Conservation (phyloP, 2,113 vertebrate species). For the Ramphastos sulfuratus region DNA sequence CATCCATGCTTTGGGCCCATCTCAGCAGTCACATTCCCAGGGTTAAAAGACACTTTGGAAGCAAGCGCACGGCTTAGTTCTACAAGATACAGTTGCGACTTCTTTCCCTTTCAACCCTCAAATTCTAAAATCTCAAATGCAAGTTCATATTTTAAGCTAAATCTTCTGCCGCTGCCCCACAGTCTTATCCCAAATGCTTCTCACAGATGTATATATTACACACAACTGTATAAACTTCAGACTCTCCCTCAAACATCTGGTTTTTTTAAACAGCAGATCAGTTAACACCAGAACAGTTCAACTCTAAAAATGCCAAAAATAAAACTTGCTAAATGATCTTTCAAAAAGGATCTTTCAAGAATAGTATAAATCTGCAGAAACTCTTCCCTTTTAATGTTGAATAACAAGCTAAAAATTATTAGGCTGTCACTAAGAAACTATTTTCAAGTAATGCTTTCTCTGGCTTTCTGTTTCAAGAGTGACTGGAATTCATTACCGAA, state of each 20-base stretch:
- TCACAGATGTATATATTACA: slow-evolving; percentile 63
- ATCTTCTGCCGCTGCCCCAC: slow-evolving; percentile 54
- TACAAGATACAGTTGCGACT: slow-evolving; percentile 13
- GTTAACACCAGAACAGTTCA: slow-evolving; percentile 69
- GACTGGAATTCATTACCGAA: slow-evolving; percentile 84
- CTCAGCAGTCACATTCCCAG: slow-evolving; percentile 77
- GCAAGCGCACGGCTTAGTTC: slow-evolving; percentile 61
- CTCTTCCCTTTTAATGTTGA: slow-evolving; percentile 70
- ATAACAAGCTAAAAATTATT: slow-evolving; percentile 74
- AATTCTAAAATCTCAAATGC: slow-evolving; percentile 40
- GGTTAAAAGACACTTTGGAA: slow-evolving; percentile 64
- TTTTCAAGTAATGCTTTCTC: slow-evolving; percentile 75
- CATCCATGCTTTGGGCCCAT: slow-evolving; percentile 96
- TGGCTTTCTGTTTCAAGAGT: slow-evolving; percentile 76
- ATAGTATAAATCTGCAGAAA: slow-evolving; percentile 56
- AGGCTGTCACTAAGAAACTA: slow-evolving; percentile 80
- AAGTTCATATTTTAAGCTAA: slow-evolving; percentile 59
- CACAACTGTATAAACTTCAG: slow-evolving; percentile 72
- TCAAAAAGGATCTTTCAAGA: slow-evolving; percentile 35
- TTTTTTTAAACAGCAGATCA: slow-evolving; percentile 74
- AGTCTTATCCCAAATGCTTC: slow-evolving; percentile 66
- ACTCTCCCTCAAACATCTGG: slow-evolving; percentile 76
- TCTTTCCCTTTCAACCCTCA: slow-evolving; percentile 36
- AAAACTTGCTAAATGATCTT: slow-evolving; percentile 75
- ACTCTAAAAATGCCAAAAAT: slow-evolving; percentile 69